Percentiles rank a stretch among this genome's conserved stretches.
phyloP scores from a whole-genome alignment of 2,797 vertebrate genomes.

The Enteromius trimaculatus region DNA sequence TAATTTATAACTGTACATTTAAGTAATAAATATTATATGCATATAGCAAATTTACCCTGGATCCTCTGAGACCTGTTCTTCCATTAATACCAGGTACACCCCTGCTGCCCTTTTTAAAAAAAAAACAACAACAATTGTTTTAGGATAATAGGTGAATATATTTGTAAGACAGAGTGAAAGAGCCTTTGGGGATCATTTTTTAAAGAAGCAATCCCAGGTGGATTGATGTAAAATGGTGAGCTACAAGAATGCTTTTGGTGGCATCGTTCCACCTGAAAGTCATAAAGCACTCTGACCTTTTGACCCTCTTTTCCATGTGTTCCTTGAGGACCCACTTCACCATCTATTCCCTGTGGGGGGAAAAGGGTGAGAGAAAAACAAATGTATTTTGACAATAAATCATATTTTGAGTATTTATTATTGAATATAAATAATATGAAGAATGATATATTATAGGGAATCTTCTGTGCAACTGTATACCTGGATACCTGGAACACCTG shows the following conservation, averaged over 20 bases:
- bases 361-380: background rate
- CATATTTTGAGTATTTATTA: background rate
- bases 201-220: background rate
- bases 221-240: conserved; percentile 9
- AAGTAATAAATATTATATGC: background rate
- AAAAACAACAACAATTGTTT: background rate
- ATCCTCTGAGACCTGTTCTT: conserved; percentile 72
- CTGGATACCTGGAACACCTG: conserved; percentile 68
- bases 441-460: background rate
- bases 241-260: conserved; percentile 33
- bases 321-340: conserved; percentile 73
- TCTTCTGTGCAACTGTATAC: conserved; percentile 61
- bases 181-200: background rate
- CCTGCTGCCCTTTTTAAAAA: conserved; percentile 72
- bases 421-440: background rate
- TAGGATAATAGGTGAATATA: background rate
- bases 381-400: background rate
- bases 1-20: background rate
- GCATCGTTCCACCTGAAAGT: conserved; percentile 41
- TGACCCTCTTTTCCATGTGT: conserved; percentile 68
- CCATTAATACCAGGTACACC: conserved; percentile 75
- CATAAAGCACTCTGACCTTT: conserved; percentile 73
- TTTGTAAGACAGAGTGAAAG: background rate
- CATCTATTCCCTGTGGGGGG: conserved; percentile 74
- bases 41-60: conserved; percentile 68